These are phyloP conservation scores for Osedax fenrisi DNA, from an alignment of 2,888 invertebrate genomes.

Conservation along the genomic window DNA sequence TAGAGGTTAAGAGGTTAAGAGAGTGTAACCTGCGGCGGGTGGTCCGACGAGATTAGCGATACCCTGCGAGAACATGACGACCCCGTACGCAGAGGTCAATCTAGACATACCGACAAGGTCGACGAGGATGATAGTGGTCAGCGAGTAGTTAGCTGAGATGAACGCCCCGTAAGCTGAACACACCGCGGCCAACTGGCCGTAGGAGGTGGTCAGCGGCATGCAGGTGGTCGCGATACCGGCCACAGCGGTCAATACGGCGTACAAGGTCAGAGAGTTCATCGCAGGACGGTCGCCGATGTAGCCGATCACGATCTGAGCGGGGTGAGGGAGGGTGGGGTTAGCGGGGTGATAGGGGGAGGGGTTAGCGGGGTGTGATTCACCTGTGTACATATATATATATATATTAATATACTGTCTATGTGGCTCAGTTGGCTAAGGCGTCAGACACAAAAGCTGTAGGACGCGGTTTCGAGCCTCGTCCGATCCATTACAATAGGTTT, in stretches of 20 bases:
- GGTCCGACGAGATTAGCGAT: conserved; percentile 78
- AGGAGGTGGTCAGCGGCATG: conserved; percentile 41
- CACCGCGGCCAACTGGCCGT: conserved; percentile 37
- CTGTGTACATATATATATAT: no score
- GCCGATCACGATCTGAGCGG: conserved; percentile 58
- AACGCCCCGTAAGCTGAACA: conserved; percentile 64
- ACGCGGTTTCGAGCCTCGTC: no score
- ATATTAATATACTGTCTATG: no score
- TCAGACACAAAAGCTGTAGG: no score
- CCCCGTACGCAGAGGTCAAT: conserved; percentile 79
- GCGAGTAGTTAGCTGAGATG: conserved; percentile 79
- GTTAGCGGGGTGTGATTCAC: no score
- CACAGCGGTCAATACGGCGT: conserved; percentile 62
- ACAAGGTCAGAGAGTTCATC: conserved; percentile 70
- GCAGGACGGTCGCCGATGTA: conserved; percentile 73
- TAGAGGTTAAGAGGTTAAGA: no score
- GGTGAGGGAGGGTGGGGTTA: neutral
- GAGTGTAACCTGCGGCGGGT: conserved; percentile 79
- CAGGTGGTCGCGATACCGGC: conserved; percentile 49
- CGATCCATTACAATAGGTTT: no score
- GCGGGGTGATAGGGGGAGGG: no score
- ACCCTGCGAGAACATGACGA: conserved; percentile 75
- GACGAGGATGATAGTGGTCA: conserved; percentile 78
- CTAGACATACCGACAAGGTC: conserved; percentile 76
- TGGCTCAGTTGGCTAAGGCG: no score